Evolutionary conservation across 2,888 invertebrate genomes (phyloP).

Genomic region (Lasioglossum lativentre): DNA sequence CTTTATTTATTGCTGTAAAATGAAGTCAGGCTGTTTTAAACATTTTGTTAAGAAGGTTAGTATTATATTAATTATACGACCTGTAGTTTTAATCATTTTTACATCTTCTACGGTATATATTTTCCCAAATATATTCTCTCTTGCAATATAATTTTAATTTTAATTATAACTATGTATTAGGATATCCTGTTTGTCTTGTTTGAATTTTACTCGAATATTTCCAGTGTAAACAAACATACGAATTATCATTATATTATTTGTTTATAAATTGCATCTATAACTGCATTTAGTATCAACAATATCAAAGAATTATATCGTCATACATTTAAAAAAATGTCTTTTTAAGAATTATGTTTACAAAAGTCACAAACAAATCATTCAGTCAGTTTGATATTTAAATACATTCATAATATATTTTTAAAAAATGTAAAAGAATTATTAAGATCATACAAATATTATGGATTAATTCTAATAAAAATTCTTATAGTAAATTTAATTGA

Average conservation of each 20-base stretch:
- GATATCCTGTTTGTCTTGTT: background rate
- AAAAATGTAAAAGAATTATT: background rate
- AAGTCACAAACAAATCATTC: too few species aligned
- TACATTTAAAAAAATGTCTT: background rate
- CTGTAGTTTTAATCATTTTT: background rate
- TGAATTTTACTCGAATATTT: too few species aligned
- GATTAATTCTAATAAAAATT: too few species aligned
- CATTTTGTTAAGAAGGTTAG: constrained; percentile 22
- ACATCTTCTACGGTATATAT: background rate
- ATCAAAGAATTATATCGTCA: too few species aligned
- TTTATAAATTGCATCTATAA: background rate
- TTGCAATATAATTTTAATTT: background rate
- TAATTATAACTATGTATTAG: background rate
- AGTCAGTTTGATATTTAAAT: too few species aligned
- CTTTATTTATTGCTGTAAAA: constrained; percentile 10
- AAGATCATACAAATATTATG: background rate
- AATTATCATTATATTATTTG: background rate
- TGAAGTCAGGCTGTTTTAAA: constrained; percentile 27
- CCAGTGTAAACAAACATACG: too few species aligned
- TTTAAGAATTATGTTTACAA: background rate
- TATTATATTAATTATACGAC: background rate
- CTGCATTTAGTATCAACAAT: too few species aligned
- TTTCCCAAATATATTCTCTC: too few species aligned
- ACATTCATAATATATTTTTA: background rate
- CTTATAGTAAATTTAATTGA: too few species aligned